Conservation (phyloP, 2,113 vertebrate genomes). For the Festucalex cinctus region DNA sequence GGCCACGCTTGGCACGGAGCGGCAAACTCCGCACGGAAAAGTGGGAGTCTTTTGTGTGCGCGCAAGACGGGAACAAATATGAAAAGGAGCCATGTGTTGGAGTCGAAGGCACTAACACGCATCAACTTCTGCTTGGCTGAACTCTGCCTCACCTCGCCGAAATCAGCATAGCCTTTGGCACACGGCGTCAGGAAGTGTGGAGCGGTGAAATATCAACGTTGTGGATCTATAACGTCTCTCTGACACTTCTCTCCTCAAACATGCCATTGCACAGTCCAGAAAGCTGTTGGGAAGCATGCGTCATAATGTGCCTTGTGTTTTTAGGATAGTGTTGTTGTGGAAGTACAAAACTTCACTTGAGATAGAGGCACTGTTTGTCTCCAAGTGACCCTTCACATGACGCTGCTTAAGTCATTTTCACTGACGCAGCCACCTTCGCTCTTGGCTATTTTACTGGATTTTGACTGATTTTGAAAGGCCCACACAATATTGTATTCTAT, state of each 20-base stretch:
- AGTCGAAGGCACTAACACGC: slow-evolving; percentile 14
- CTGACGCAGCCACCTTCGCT: no score
- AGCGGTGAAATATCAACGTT: background rate
- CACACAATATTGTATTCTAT: no score
- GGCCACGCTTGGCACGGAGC: background rate
- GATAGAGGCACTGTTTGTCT: no score
- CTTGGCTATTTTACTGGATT: no score
- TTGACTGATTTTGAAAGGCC: no score
- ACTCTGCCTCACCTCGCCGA: slow-evolving; percentile 13
- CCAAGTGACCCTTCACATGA: no score
- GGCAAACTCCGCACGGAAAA: background rate
- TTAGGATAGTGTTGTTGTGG: no score
- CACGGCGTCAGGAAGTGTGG: background rate
- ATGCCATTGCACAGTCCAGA: background rate
- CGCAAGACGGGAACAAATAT: slow-evolving; percentile 7
- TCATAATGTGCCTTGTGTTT: no score
- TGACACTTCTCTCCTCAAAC: background rate
- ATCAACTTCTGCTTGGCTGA: slow-evolving; percentile 14
- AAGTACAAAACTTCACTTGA: no score
- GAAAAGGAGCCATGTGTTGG: slow-evolving; percentile 14
- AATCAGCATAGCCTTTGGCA: slow-evolving; percentile 13
- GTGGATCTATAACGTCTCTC: background rate
- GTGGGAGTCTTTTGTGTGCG: slow-evolving; percentile 3
- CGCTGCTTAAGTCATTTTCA: no score
- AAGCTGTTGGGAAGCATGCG: background rate